Percentiles rank a stretch among this genome's conserved stretches.
Evolutionary conservation across 2,797 vertebrate genomes (phyloP).

Genomic region (Antrozous pallidus): DNA sequence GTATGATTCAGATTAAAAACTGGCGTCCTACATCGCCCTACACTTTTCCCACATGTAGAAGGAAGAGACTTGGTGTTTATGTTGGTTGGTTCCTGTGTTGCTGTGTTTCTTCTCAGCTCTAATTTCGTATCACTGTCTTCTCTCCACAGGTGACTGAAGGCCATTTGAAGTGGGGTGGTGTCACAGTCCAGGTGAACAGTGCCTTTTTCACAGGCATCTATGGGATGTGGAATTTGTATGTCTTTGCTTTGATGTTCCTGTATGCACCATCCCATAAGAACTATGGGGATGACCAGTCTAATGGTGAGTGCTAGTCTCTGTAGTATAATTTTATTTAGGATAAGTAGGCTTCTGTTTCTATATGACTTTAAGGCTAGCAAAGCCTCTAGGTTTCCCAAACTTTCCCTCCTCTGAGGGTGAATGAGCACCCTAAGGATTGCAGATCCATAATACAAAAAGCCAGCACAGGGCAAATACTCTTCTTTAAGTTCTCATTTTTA

Average conservation of each 20-base stretch:
- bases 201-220: constrained; percentile 99
- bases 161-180: constrained; percentile 95
- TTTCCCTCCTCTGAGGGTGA: not conserved
- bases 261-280: constrained; percentile 97
- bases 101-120: not conserved
- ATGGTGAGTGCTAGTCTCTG: constrained; percentile 80
- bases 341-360: not conserved
- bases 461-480: not conserved
- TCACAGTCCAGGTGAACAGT: constrained; percentile 93
- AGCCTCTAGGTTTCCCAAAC: not conserved
- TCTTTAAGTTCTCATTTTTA: not conserved
- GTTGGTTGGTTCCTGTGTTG: not conserved
- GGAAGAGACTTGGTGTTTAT: not conserved
- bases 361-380: not conserved
- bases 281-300: constrained; percentile 93
- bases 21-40: not conserved
- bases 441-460: not conserved
- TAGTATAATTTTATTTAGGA: not conserved
- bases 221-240: constrained; percentile 99
- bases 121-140: not conserved
- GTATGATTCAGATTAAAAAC: not conserved
- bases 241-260: constrained; percentile 98
- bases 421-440: not conserved
- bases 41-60: not conserved
- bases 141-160: constrained; percentile 92